These are phyloP conservation scores for Hetaerina americana DNA, from an alignment of 1,140 invertebrate genomes.

Conservation along the genomic window DNA sequence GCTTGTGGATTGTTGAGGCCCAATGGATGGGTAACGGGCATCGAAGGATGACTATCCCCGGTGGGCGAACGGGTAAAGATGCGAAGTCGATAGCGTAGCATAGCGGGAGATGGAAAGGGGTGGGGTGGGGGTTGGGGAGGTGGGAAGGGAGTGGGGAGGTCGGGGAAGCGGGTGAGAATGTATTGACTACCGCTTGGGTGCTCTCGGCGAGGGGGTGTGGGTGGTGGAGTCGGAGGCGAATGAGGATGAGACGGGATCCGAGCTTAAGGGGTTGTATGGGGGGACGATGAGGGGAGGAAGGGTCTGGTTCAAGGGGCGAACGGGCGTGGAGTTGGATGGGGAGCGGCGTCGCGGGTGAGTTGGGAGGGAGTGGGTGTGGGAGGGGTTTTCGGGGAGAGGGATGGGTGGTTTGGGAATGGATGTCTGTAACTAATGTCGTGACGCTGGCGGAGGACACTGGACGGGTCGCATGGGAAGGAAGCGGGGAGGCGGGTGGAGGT, in stretches of 20 bases:
- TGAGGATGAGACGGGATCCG: too few relatives aligned
- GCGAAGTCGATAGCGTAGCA: background rate
- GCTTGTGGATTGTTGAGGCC: background rate
- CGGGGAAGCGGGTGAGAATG: too few relatives aligned
- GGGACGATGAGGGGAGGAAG: background rate
- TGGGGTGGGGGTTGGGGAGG: too few relatives aligned
- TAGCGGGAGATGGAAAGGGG: background rate
- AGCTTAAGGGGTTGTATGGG: background rate
- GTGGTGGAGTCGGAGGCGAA: too few relatives aligned
- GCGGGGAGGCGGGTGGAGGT: background rate
- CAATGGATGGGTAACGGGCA: background rate
- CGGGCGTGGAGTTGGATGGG: background rate
- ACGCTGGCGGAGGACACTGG: background rate
- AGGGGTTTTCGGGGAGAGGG: background rate
- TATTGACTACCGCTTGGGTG: background rate
- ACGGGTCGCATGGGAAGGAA: background rate
- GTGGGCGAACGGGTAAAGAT: background rate
- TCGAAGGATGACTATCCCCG: background rate
- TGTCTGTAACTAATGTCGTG: background rate
- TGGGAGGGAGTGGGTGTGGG: background rate
- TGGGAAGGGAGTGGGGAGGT: too few relatives aligned
- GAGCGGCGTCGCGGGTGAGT: background rate
- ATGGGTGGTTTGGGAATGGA: background rate
- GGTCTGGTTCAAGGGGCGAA: background rate
- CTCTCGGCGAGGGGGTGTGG: background rate